A percentile compares a stretch with the other conserved stretches of the same genome.
phyloP scores from a whole-genome alignment of 1,140 invertebrate species.

The Plutomurus gul region DNA sequence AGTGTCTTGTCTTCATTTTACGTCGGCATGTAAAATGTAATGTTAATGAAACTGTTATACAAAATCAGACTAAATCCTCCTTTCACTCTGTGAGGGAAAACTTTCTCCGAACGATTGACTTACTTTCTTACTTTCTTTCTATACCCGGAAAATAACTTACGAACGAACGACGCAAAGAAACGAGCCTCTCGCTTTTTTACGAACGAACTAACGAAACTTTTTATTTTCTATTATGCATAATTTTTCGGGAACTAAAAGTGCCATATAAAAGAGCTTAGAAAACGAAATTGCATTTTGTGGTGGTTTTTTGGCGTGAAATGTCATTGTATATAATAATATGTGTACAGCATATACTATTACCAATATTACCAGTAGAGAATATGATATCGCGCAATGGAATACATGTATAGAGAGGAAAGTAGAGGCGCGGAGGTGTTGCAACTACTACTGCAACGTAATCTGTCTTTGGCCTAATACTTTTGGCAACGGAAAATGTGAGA shows the following conservation, averaged over 20 bases:
- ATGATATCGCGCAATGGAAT: no score
- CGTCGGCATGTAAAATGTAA: no score
- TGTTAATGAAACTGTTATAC: no score
- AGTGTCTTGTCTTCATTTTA: no score
- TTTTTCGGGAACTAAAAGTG: conserved; percentile 15
- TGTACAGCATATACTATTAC: no score
- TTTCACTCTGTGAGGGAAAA: neutral
- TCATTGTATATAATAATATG: no score
- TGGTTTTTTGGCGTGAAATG: no score
- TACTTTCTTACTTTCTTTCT: neutral
- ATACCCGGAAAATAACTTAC: neutral
- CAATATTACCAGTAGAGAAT: no score
- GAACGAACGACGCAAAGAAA: neutral
- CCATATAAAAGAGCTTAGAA: neutral
- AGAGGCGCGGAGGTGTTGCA: no score
- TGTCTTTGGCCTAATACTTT: neutral
- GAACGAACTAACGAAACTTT: neutral
- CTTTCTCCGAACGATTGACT: neutral
- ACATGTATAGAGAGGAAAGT: no score
- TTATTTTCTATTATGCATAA: conserved; percentile 16
- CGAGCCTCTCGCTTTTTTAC: neutral
- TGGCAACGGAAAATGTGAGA: neutral
- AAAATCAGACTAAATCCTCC: neutral
- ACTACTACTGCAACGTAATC: neutral
- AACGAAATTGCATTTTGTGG: no score